phyloP scores from a whole-genome alignment of 2,888 invertebrate genomes.

The Drosophila melanosoma region DNA sequence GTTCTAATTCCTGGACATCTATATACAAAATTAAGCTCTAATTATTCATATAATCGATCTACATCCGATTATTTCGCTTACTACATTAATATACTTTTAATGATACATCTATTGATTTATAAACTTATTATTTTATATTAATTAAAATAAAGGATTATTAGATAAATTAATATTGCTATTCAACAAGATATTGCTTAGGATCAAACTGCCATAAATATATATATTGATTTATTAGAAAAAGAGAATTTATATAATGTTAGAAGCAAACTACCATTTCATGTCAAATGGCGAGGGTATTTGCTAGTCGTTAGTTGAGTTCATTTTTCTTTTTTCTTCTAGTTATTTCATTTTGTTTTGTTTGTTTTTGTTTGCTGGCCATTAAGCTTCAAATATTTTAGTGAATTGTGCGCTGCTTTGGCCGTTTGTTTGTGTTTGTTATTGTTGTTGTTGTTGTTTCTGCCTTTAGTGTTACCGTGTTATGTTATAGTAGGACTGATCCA shows the following conservation, averaged over 20 bases:
- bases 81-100: background rate
- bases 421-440: conserved; percentile 32
- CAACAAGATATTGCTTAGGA: background rate
- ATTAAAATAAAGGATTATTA: background rate
- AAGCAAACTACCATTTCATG: background rate
- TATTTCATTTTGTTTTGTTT: conserved; percentile 28
- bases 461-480: conserved; percentile 21
- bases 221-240: background rate
- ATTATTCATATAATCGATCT: background rate
- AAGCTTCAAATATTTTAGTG: conserved; percentile 55
- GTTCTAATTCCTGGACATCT: background rate
- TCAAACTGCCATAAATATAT: background rate
- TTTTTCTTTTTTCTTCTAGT: background rate
- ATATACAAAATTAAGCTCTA: background rate
- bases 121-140: background rate
- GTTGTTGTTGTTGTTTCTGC: conserved; percentile 7
- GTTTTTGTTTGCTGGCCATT: conserved; percentile 61
- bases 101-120: background rate
- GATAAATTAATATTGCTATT: background rate
- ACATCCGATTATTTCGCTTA: background rate
- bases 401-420: conserved; percentile 41
- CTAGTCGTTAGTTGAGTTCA: conserved; percentile 7
- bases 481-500: conserved; percentile 24
- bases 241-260: background rate
- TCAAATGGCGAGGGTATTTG: conserved; percentile 17